These are phyloP conservation scores for Cataglyphis albicans DNA, from an alignment of 2,888 invertebrate species.

Conservation along the genomic window DNA sequence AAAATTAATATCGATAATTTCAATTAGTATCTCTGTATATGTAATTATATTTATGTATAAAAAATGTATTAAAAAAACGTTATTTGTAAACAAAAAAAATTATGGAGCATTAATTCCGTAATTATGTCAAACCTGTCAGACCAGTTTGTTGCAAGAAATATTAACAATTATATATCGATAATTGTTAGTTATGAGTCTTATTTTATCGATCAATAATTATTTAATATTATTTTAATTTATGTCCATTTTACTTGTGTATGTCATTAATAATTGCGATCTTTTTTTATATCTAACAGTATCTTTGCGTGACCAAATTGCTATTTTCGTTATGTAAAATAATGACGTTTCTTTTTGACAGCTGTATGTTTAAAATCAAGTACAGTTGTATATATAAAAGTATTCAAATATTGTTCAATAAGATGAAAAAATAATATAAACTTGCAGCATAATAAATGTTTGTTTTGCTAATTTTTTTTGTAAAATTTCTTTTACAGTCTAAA, in stretches of 20 bases:
- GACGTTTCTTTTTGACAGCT: conserved; percentile 41
- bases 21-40: background rate
- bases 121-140: conserved; percentile 6
- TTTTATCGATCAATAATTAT: background rate
- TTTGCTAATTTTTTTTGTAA: conserved; percentile 16
- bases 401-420: background rate
- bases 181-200: background rate
- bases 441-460: background rate
- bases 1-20: conserved; percentile 6
- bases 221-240: background rate
- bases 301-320: conserved; percentile 40
- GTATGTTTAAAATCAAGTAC: conserved; percentile 37
- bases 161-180: background rate
- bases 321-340: conserved; percentile 28
- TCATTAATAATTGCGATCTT: conserved; percentile 24
- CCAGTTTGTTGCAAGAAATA: background rate
- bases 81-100: conserved; percentile 22
- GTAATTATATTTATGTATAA: background rate
- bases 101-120: background rate
- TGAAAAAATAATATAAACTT: background rate
- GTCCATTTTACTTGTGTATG: background rate
- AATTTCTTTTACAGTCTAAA: conserved; percentile 19
- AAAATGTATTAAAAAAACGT: background rate
- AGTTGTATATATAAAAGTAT: conserved; percentile 4
- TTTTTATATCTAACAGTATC: conserved; percentile 21